A percentile compares a stretch with the other conserved stretches of the same genome.
Evolutionary conservation across 2,113 vertebrate genomes (phyloP).

Genomic region (Dicrurus megarhynchus): DNA sequence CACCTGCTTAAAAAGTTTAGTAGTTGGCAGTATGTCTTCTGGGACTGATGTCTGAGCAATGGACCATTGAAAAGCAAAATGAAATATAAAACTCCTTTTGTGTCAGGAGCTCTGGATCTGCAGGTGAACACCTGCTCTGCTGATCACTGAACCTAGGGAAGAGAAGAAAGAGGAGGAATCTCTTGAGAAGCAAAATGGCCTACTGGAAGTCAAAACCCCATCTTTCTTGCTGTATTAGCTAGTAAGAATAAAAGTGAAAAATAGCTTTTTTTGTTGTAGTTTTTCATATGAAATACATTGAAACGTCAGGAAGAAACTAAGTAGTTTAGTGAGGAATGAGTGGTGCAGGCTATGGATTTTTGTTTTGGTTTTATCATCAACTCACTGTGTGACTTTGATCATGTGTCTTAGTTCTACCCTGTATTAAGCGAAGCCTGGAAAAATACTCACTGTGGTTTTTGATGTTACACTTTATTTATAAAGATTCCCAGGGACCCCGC

Average conservation of each 20-base stretch:
- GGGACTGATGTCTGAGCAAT: neutral
- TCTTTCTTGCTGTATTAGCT: neutral
- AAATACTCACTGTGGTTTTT: neutral
- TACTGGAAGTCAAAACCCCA: neutral
- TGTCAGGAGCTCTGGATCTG: neutral
- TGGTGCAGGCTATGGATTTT: neutral
- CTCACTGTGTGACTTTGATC: constrained; percentile 14
- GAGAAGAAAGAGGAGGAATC: neutral
- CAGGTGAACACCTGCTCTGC: neutral
- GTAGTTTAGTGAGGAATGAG: neutral
- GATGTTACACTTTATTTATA: neutral
- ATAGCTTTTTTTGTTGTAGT: neutral
- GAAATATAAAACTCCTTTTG: neutral
- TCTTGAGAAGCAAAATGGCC: neutral
- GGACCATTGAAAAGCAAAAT: constrained; percentile 33
- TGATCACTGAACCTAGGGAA: neutral
- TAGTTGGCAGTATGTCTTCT: constrained; percentile 6
- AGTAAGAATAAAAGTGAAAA: neutral
- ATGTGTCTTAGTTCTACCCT: neutral
- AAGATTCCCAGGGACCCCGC: neutral
- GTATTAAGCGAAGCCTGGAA: neutral
- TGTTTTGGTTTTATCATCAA: neutral
- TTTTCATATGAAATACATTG: neutral
- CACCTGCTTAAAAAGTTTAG: constrained; percentile 42
- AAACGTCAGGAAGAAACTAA: neutral